phyloP scores from a whole-genome alignment of 2,113 vertebrate species.

The Hippopotamus amphibius region DNA sequence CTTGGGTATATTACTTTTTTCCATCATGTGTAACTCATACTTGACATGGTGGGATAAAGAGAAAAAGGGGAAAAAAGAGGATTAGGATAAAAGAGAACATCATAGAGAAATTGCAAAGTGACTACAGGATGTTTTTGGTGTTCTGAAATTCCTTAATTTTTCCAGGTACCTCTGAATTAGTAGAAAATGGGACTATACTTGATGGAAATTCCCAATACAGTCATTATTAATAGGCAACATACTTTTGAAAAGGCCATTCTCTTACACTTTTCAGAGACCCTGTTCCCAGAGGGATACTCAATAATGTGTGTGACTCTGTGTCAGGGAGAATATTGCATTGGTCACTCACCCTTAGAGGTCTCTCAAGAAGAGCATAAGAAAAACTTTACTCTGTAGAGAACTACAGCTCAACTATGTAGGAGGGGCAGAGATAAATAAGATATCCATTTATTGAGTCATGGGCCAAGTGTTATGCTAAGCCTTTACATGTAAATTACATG shows the following conservation, averaged over 20 bases:
- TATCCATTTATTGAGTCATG: neutral
- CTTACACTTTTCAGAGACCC: neutral
- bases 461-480: neutral
- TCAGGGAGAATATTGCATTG: neutral
- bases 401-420: neutral
- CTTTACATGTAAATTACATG: neutral
- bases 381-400: neutral
- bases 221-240: neutral
- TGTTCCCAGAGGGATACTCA: neutral
- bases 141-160: slow-evolving; percentile 29
- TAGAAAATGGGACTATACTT: neutral
- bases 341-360: neutral
- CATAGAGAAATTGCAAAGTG: neutral
- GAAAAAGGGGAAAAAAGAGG: neutral
- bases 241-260: neutral
- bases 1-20: neutral
- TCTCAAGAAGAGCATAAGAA: neutral
- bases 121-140: neutral
- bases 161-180: neutral
- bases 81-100: neutral
- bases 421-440: neutral
- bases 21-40: neutral
- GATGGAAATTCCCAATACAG: neutral
- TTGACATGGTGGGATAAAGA: neutral
- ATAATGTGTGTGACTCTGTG: neutral